phyloP scores from a whole-genome alignment of 2,113 vertebrate genomes.

The Ammodytes dubius region DNA sequence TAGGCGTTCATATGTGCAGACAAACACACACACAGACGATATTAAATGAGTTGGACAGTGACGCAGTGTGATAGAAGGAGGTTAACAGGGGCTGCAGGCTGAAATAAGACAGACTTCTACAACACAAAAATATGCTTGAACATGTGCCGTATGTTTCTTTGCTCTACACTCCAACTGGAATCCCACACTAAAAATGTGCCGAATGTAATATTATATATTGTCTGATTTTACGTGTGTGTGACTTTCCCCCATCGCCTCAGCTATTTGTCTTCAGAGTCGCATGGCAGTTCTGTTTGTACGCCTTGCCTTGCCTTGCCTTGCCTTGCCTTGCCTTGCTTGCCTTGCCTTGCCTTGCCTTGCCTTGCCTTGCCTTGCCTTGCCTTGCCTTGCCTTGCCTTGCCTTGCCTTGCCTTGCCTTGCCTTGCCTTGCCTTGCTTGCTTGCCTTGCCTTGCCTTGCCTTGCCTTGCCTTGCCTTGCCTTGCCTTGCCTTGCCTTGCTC shows the following conservation, averaged over 20 bases:
- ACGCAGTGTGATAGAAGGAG: slow-evolving; percentile 69
- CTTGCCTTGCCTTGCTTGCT: too few relatives aligned
- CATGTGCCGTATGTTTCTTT: background rate
- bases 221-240: background rate
- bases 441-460: too few relatives aligned
- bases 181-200: slow-evolving; percentile 17
- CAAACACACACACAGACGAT: slow-evolving; percentile 13
- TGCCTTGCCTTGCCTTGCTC: too few relatives aligned
- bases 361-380: too few relatives aligned
- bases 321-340: too few relatives aligned
- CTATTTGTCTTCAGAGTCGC: slow-evolving; percentile 68
- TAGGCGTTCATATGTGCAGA: slow-evolving; percentile 26
- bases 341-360: too few relatives aligned
- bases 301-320: slow-evolving; percentile 32
- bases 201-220: slow-evolving; percentile 35
- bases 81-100: slow-evolving; percentile 56
- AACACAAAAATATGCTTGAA: slow-evolving; percentile 10
- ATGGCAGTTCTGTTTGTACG: slow-evolving; percentile 61
- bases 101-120: slow-evolving; percentile 23
- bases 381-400: too few relatives aligned
- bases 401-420: too few relatives aligned
- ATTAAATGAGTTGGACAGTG: slow-evolving; percentile 47
- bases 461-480: too few relatives aligned
- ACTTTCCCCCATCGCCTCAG: slow-evolving; percentile 34
- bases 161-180: slow-evolving; percentile 28